Evolutionary conservation across 2,113 vertebrate species (phyloP).

Genomic region (Microcebus murinus): DNA sequence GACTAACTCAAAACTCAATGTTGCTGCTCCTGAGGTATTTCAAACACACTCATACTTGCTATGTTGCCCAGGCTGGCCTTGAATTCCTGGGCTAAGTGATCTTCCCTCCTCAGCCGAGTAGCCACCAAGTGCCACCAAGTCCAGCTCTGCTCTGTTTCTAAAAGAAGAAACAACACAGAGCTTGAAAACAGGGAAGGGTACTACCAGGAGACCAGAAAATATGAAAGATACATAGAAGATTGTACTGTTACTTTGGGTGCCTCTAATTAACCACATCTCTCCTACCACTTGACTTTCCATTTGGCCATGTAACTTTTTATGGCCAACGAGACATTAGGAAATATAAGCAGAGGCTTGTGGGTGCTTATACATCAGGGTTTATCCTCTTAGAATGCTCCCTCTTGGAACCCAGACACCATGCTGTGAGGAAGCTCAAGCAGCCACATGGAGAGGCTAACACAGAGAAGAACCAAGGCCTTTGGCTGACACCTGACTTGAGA

Average conservation of each 20-base stretch:
- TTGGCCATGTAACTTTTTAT: neutral
- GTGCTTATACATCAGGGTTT: neutral
- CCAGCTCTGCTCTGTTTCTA: neutral
- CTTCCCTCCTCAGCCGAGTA: neutral
- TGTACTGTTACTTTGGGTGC: neutral
- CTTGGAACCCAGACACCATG: neutral
- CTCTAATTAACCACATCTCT: neutral
- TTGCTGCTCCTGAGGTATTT: neutral
- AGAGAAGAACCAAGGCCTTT: neutral
- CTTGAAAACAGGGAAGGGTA: neutral
- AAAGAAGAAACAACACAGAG: neutral
- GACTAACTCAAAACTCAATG: neutral
- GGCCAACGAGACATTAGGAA: neutral
- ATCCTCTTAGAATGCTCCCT: neutral
- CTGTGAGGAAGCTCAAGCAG: neutral
- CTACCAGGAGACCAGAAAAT: neutral
- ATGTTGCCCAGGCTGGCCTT: neutral
- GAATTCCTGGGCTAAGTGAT: neutral
- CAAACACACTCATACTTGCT: neutral
- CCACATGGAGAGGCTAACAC: neutral
- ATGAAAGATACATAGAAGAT: neutral
- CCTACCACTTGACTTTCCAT: neutral
- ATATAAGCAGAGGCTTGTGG: neutral
- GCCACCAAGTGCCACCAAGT: neutral
- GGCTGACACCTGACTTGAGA: neutral